Evolutionary conservation across 2,797 vertebrate species (phyloP), one percentile per base, ranked within the genome.

Genomic region (Sebastiscus albofasciatus): DNA sequence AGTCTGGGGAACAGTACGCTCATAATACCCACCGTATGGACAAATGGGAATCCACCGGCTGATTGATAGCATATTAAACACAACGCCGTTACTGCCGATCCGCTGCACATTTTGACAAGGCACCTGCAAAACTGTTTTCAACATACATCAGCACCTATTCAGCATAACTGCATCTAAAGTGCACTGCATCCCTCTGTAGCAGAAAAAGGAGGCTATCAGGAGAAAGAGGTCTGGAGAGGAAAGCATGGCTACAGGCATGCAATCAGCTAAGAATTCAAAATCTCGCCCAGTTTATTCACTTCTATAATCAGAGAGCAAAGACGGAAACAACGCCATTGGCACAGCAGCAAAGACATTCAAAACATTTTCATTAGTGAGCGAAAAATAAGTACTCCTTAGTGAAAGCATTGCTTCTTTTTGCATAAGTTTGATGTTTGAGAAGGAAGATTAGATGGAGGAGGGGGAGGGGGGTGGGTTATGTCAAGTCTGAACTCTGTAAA

Each of bases 231-330:
- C 86, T 90, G 85, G 79, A 86, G 77, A 86, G 86, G 86, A 82
- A 91, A 83, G 90, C 66, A 92, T 94, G 92, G 92, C 95, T 95
- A 93, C 90, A 86, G 94, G 95, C 93, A 65, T 68, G 92, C 94
- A 95, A 94, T 95, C 93, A 95, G 91, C 90, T 85, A 79, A 92
- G 92, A 93, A 95, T 94, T 95, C 91, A 93, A 88, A 92, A 91
- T 87, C 91, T 88, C 80, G 42, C 88, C 85, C 80, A 83, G 90
- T 94, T 93, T 92, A 85, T 92, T 85, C 92, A 88, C 84, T 91
- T 89, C 89, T 89, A 90, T 93, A 95, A 95, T 96, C 94, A 94
- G 87, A 85, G 91, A 84, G 92, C 76, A 83, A 83, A 90, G 86
- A 84, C 67, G 65, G 83, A 89, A 92, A 92, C 87, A 93, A 91